Percentiles rank a stretch among this genome's conserved stretches.
Conservation (phyloP, 2,797 vertebrate species). For the Melanotaenia maccullochi region DNA sequence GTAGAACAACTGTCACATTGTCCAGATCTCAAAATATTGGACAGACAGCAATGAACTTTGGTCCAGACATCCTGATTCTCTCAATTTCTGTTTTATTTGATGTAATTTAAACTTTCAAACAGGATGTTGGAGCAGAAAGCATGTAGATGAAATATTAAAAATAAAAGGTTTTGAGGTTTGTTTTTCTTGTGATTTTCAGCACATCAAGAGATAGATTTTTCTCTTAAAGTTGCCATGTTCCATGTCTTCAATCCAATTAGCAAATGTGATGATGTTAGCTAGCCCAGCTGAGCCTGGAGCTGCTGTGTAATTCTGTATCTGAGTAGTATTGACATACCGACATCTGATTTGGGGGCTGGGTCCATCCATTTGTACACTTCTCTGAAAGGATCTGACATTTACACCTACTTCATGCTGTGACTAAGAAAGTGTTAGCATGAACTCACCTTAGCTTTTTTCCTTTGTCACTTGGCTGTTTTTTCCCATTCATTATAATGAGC, state of each 20-base stretch:
- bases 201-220: not conserved
- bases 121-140: not conserved
- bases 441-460: not conserved
- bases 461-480: not conserved
- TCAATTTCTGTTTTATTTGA: not conserved
- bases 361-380: not conserved
- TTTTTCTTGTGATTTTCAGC: not conserved
- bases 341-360: not conserved
- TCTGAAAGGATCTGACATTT: constrained; percentile 3
- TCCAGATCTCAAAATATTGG: not conserved
- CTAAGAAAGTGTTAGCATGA: not conserved
- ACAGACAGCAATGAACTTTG: not conserved
- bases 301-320: not conserved
- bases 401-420: not conserved
- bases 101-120: not conserved
- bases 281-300: constrained; percentile 5
- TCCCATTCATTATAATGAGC: not conserved
- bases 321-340: not conserved
- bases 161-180: not conserved
- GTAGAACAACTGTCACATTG: not conserved
- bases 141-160: not conserved
- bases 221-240: not conserved
- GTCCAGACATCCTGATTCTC: not conserved
- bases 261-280: not conserved
- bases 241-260: not conserved